phyloP scores from a whole-genome alignment of 2,888 invertebrate genomes.

The Amphipoea lucens region DNA sequence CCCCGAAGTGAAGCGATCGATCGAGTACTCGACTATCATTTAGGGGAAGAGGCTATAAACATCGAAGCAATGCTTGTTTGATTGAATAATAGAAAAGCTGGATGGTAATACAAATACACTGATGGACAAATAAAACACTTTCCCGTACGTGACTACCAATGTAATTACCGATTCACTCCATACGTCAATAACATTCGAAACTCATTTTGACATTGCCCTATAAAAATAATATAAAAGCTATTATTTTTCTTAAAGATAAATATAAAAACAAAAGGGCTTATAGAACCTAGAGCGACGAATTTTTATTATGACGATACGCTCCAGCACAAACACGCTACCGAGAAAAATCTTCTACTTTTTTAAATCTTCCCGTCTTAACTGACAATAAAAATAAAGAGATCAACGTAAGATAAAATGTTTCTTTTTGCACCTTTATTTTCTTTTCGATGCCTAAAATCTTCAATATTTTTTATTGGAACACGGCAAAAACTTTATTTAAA shows the following conservation, averaged over 20 bases:
- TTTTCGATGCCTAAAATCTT: constrained; percentile 47
- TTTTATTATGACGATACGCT: constrained; percentile 53
- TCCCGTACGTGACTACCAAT: constrained; percentile 68
- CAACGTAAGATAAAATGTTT: constrained; percentile 57
- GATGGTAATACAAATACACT: constrained; percentile 65
- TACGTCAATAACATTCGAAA: constrained; percentile 34
- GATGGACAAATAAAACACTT: constrained; percentile 67
- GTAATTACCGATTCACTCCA: constrained; percentile 59
- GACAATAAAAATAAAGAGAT: constrained; percentile 63
- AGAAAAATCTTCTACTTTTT: constrained; percentile 45
- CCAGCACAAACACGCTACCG: constrained; percentile 17
- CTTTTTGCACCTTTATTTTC: constrained; percentile 54
- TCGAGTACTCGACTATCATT: constrained; percentile 76
- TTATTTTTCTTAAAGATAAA: constrained; percentile 25
- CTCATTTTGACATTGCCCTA: constrained; percentile 27
- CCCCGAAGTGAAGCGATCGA: constrained; percentile 80
- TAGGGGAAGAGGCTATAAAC: constrained; percentile 81
- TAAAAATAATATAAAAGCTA: constrained; percentile 29
- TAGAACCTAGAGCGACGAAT: constrained; percentile 48
- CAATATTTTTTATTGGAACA: constrained; percentile 55
- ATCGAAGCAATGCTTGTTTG: constrained; percentile 79
- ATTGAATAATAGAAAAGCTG: constrained; percentile 81
- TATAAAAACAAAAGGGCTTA: constrained; percentile 48
- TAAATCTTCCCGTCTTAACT: constrained; percentile 51
- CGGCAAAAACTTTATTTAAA: constrained; percentile 67